phyloP scores from a whole-genome alignment of 2,797 vertebrate species.

The Myotis planiceps region DNA sequence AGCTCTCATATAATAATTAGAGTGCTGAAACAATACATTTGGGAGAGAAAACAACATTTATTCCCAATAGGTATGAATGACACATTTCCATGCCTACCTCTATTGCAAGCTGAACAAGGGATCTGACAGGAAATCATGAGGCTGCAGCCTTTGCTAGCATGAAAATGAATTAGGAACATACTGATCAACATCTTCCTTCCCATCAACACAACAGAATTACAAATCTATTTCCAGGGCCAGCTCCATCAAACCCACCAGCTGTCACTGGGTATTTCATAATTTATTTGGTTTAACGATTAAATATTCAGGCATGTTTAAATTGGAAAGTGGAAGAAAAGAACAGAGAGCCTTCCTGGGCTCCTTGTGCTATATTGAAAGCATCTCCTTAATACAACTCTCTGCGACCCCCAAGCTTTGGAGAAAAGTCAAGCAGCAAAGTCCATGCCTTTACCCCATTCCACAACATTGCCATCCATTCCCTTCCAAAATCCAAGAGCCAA shows the following conservation, averaged over 20 bases:
- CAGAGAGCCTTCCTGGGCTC: background rate
- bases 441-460: background rate
- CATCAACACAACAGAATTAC: slow-evolving; percentile 52
- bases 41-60: slow-evolving; percentile 61
- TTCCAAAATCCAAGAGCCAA: background rate
- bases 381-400: background rate
- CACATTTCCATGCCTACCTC: background rate
- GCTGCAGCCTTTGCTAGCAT: background rate
- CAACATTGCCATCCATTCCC: background rate
- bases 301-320: slow-evolving; percentile 16
- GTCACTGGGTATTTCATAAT: slow-evolving; percentile 52
- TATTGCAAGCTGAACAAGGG: slow-evolving; percentile 3
- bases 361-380: slow-evolving; percentile 10
- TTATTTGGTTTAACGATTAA: slow-evolving; percentile 68
- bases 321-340: background rate
- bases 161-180: slow-evolving; percentile 49
- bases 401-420: background rate
- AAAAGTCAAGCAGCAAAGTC: background rate
- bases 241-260: slow-evolving; percentile 55
- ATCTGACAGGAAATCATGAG: slow-evolving; percentile 45
- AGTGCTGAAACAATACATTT: slow-evolving; percentile 34
- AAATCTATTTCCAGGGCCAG: slow-evolving; percentile 62
- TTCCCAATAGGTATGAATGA: slow-evolving; percentile 46
- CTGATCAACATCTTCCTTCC: slow-evolving; percentile 42
- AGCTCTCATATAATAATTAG: slow-evolving; percentile 52